Base-by-base conservation (phyloP, 2,113 vertebrate species). In the Pelmatolapia mariae region DNA sequence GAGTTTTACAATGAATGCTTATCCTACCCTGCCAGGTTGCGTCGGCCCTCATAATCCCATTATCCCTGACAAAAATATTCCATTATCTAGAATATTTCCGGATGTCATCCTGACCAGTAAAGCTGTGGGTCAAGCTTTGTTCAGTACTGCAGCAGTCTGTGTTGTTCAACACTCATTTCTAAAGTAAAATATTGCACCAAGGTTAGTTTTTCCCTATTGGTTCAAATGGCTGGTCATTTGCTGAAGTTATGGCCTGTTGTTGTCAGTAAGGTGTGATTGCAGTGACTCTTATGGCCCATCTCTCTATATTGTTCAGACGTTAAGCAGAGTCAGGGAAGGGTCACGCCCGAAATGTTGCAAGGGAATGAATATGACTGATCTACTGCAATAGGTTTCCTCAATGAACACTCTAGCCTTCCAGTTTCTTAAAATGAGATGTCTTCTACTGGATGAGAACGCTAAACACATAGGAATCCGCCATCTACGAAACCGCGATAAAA, bases 301-400 rank as follows among this genome's bases (percentile, higher is more conserved):
- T 86, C 90, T 94, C 92, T 89, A 81, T 87, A 89, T 92, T 87
- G 91, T 90, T 83, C 29, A 16, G 82, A 90, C 89, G 12, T 93
- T 92, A 93, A 90, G 84, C 84, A 68, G 93, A 95, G 94, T 96
- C 94, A 95, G 38, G 31, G 59, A 94, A 89, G 91, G 94, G 95
- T 95, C 94, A 95, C 52, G 66, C 53, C 79, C 22, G 5, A 57
- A 87, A 85, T 80, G 92, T 50, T 66, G 73, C 50, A 6, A 19
- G 54, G 63, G 79, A 88, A 83, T 19, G 63, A 89, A 80, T 66
- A 68, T 85, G 90, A 91, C 22, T 52, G 59, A 94, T 92, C 12
- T 68, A 80, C 24, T 7, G 22, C 63, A 15, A 80, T 57, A 36
- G 80, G 68, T 87, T 85, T 82, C 83, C 73, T 91, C 84, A 81